Percentiles rank a stretch among this genome's conserved stretches.
Evolutionary conservation across 2,888 invertebrate species (phyloP).

Genomic region (Chrysotoxum bicinctum): DNA sequence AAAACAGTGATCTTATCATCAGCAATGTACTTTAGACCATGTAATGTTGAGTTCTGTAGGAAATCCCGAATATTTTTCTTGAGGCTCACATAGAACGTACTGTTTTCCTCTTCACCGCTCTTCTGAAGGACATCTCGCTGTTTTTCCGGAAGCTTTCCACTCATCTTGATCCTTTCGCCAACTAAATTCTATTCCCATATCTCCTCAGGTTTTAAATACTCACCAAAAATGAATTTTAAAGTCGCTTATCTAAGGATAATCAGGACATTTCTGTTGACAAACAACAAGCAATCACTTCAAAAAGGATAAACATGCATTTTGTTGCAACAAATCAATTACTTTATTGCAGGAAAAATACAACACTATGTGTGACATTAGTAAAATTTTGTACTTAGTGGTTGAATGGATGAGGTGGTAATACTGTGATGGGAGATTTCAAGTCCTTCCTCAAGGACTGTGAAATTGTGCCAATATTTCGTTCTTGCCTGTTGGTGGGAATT

Average conservation of each 20-base stretch:
- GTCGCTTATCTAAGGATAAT: background rate
- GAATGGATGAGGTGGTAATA: slow-evolving; percentile 22
- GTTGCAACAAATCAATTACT: slow-evolving; percentile 54
- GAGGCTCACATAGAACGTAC: slow-evolving; percentile 37
- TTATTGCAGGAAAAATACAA: slow-evolving; percentile 40
- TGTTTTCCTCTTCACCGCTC: slow-evolving; percentile 6
- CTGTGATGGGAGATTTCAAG: background rate
- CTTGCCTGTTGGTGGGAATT: slow-evolving; percentile 14
- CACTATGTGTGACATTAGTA: slow-evolving; percentile 25
- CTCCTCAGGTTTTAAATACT: slow-evolving; percentile 39
- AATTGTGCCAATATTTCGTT: slow-evolving; percentile 32
- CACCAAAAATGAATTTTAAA: slow-evolving; percentile 25
- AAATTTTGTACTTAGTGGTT: slow-evolving; percentile 20
- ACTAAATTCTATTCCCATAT: background rate
- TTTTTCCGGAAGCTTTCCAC: background rate
- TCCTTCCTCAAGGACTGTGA: slow-evolving; percentile 33
- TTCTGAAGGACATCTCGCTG: background rate
- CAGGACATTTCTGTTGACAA: slow-evolving; percentile 48
- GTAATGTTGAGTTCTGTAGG: slow-evolving; percentile 87
- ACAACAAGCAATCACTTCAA: slow-evolving; percentile 53
- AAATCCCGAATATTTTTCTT: slow-evolving; percentile 84
- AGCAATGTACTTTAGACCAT: slow-evolving; percentile 90
- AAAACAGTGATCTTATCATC: slow-evolving; percentile 78
- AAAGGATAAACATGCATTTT: slow-evolving; percentile 52
- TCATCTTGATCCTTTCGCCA: slow-evolving; percentile 21